Percentiles rank a stretch among this genome's conserved stretches.
Conservation (phyloP, 2,888 invertebrate genomes). For the Hypsopygia costalis region DNA sequence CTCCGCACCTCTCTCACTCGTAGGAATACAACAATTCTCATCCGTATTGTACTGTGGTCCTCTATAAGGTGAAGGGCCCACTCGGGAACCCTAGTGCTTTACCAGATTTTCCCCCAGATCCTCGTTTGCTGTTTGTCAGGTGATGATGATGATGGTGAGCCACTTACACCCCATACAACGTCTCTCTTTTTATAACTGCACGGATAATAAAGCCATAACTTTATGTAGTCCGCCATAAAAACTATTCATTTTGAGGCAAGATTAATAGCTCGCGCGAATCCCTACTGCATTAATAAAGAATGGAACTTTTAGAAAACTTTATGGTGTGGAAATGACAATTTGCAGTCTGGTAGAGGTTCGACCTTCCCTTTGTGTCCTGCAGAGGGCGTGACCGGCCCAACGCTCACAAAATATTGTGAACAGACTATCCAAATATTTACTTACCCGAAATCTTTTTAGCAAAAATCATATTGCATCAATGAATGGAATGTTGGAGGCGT, state of each 20-base stretch:
- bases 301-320: slow-evolving; percentile 60
- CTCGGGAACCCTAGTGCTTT: too few relatives aligned
- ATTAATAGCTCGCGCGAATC: slow-evolving; percentile 56
- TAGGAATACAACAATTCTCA: too few relatives aligned
- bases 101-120: too few relatives aligned
- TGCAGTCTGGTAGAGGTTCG: slow-evolving; percentile 56
- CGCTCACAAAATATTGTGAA: slow-evolving; percentile 61
- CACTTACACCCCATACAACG: too few relatives aligned
- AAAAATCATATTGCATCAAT: slow-evolving; percentile 16
- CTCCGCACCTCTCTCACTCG: too few relatives aligned
- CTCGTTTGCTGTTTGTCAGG: too few relatives aligned
- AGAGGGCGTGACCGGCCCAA: slow-evolving; percentile 69
- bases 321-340: slow-evolving; percentile 76
- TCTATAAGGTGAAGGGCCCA: too few relatives aligned
- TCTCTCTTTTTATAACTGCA: too few relatives aligned
- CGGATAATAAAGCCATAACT: slow-evolving; percentile 40
- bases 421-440: slow-evolving; percentile 75
- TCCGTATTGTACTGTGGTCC: too few relatives aligned
- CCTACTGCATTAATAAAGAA: slow-evolving; percentile 2
- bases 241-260: slow-evolving; percentile 53
- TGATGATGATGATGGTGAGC: too few relatives aligned
- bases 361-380: slow-evolving; percentile 44
- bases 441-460: slow-evolving; percentile 51
- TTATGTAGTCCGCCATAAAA: slow-evolving; percentile 45
- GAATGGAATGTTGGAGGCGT: slow-evolving; percentile 10